Evolutionary conservation across 2,113 vertebrate genomes (phyloP).

Genomic region (Oenanthe melanoleuca): DNA sequence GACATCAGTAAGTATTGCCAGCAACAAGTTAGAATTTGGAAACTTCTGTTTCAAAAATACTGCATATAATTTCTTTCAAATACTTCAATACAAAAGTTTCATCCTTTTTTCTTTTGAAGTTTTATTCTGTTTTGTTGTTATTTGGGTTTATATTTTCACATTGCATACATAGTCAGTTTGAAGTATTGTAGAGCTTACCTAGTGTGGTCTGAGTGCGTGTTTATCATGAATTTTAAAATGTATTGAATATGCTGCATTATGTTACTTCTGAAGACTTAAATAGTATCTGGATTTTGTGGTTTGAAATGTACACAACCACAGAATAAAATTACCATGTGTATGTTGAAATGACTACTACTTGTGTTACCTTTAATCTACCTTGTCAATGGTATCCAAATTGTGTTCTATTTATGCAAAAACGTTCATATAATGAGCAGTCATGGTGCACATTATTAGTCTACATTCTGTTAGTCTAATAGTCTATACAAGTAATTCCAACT

Average conservation of each 20-base stretch:
- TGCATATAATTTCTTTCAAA: not conserved
- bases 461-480: not conserved
- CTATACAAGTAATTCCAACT: not conserved
- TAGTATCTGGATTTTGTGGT: not conserved
- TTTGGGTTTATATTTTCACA: not conserved
- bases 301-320: not conserved
- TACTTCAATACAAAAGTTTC: not conserved
- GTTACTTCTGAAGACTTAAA: not conserved
- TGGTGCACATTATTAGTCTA: not conserved
- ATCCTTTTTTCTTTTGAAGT: not conserved
- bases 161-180: not conserved
- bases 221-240: not conserved
- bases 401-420: not conserved
- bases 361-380: not conserved
- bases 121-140: not conserved
- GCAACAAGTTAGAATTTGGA: not conserved
- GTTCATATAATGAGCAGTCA: not conserved
- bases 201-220: not conserved
- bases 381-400: not conserved
- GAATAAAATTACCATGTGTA: not conserved
- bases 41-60: not conserved
- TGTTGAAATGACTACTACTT: not conserved
- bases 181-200: not conserved
- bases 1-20: not conserved
- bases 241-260: not conserved